Percentiles rank a stretch among this genome's conserved stretches.
phyloP scores from a whole-genome alignment of 2,888 invertebrate genomes.

The Metopia argyrocephala region DNA sequence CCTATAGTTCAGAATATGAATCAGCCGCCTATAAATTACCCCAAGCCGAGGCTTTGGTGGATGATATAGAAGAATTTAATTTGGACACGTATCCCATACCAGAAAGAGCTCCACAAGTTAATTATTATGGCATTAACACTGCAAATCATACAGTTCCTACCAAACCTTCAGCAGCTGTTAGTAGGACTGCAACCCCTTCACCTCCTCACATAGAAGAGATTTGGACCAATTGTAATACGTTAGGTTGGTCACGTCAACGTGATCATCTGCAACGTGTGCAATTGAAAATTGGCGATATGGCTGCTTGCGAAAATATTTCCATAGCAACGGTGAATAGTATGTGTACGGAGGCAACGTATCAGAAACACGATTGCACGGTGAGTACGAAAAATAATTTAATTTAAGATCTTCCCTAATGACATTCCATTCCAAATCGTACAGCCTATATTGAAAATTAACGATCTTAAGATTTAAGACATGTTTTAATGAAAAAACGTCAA shows the following conservation, averaged over 20 bases:
- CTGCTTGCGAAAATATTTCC: slow-evolving; percentile 90
- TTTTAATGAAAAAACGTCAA: too few species aligned
- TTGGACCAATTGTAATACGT: slow-evolving; percentile 86
- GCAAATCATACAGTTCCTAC: slow-evolving; percentile 45
- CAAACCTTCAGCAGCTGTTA: background rate
- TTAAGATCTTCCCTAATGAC: too few species aligned
- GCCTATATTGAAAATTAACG: too few species aligned
- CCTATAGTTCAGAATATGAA: slow-evolving; percentile 66
- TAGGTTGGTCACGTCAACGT: slow-evolving; percentile 91
- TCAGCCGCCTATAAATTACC: slow-evolving; percentile 73
- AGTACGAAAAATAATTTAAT: too few species aligned
- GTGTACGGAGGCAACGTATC: slow-evolving; percentile 89
- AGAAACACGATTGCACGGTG: slow-evolving; percentile 90
- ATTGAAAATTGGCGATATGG: slow-evolving; percentile 87
- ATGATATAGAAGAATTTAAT: slow-evolving; percentile 47
- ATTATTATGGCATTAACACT: slow-evolving; percentile 68
- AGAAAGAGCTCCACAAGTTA: slow-evolving; percentile 75
- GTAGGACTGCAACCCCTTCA: slow-evolving; percentile 25
- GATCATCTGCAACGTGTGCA: slow-evolving; percentile 91
- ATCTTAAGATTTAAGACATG: too few species aligned
- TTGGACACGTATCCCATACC: slow-evolving; percentile 75
- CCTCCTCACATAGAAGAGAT: slow-evolving; percentile 68
- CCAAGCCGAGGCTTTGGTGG: slow-evolving; percentile 73
- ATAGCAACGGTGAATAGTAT: slow-evolving; percentile 90
- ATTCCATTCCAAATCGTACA: too few species aligned